Evolutionary conservation across 2,888 invertebrate species (phyloP), one percentile per base, ranked within the genome.

Genomic region (Tetheella fluctuosa): DNA sequence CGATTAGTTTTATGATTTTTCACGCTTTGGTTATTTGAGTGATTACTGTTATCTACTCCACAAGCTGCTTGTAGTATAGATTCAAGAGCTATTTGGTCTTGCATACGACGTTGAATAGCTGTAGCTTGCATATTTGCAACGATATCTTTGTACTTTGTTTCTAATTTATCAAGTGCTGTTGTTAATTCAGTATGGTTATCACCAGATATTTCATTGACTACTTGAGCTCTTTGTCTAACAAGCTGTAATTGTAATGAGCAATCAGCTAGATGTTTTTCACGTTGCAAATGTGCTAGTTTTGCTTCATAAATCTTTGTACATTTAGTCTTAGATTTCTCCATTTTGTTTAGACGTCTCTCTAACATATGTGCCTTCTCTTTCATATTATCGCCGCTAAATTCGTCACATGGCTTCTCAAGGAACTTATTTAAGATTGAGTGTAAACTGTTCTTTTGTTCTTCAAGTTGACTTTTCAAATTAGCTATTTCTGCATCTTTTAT

Each of bases 101-200:
- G 90, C 61, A 89, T 79, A 60, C 89, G 81, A 56, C 90, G 73
- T 68, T 93, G 90, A 64, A 91, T 87, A 3, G 92, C 89, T 0
- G 90, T 90, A 1, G 89, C 83, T 78, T 93, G 92, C 60, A 92
- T 83, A 60, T 85, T 90, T 2, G 88, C 89, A 20, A 93, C 87
- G 12, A 92, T 89, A 20, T 90, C 88, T 71, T 90, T 91, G 67
- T 91, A 93, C 72, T 89, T 91, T 23, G 64, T 73, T 73, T 93
- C 92, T 25, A 93, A 74, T 74, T 90, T 92, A 23, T 86, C 86
- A 7, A 92, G 64, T 12, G 87, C 82, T 37, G 75, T 66, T n/a
- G 65, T 76, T 8, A 90, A 60, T 69, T 91, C 91, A 4, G 70
- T 63, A 76, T 90, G 88, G 65, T 82, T 85, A 67, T 91, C 89